A percentile compares a stretch with the other conserved stretches of the same genome.
phyloP scores from a whole-genome alignment of 2,113 vertebrate species.

The Balaeniceps rex region DNA sequence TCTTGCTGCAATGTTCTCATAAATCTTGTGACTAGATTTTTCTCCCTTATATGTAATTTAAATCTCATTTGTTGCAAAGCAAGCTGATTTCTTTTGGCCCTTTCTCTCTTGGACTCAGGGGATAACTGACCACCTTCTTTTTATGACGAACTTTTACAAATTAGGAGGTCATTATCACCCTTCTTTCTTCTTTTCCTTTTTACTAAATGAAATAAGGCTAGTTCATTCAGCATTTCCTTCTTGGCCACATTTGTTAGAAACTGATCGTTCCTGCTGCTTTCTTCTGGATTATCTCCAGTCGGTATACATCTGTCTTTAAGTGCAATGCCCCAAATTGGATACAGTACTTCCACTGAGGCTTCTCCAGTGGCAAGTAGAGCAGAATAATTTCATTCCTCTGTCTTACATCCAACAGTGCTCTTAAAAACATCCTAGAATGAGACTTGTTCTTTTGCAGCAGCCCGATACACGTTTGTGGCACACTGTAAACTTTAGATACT shows the following conservation, averaged over 20 bases:
- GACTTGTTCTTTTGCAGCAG: neutral
- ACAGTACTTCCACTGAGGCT: neutral
- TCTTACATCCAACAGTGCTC: neutral
- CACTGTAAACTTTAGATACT: neutral
- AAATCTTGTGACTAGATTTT: neutral
- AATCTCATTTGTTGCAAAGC: neutral
- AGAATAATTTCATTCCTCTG: slow-evolving; percentile 44
- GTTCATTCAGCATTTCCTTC: neutral
- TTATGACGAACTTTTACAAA: neutral
- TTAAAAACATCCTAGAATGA: neutral
- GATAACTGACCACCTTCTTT: neutral
- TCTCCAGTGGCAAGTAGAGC: slow-evolving; percentile 36
- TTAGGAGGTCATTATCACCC: neutral
- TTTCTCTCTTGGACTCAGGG: neutral
- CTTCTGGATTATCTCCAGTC: neutral
- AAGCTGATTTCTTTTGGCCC: neutral
- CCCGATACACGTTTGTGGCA: neutral
- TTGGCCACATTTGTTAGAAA: neutral
- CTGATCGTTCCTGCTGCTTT: neutral
- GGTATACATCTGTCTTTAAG: neutral
- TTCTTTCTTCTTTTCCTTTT: neutral
- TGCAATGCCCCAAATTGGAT: neutral
- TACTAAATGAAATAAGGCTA: neutral
- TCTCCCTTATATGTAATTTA: neutral
- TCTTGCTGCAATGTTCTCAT: neutral